phyloP scores from a whole-genome alignment of 1,140 invertebrate genomes.

The Drosophila miranda region DNA sequence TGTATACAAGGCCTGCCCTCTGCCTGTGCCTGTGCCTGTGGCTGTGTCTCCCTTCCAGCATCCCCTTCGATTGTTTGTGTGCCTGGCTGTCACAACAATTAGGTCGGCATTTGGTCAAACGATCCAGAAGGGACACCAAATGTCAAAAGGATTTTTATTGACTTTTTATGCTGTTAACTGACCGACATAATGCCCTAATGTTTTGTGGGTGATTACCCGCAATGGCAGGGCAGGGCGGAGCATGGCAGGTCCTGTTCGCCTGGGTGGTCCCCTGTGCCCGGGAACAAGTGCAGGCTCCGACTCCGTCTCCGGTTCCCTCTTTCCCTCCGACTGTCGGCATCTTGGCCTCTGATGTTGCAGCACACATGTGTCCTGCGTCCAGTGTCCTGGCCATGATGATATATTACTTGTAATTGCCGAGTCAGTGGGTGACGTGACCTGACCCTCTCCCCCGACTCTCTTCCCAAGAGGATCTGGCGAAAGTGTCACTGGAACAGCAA shows the following conservation, averaged over 20 bases:
- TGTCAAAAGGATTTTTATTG: constrained; percentile 80
- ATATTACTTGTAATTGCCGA: constrained; percentile 71
- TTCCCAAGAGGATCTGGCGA: constrained; percentile 19
- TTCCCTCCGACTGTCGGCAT: constrained; percentile 42
- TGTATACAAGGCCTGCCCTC: constrained; percentile 47
- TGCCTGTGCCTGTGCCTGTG: constrained; percentile 56
- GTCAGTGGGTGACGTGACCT: constrained; percentile 50
- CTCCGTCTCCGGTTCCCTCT: constrained; percentile 39
- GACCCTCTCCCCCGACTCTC: not conserved
- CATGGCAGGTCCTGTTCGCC: constrained; percentile 10
- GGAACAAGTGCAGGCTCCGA: constrained; percentile 28
- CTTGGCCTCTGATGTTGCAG: constrained; percentile 48
- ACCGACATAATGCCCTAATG: constrained; percentile 78
- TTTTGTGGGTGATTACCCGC: constrained; percentile 78
- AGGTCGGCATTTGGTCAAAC: constrained; percentile 77
- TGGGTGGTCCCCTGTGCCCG: constrained; percentile 34
- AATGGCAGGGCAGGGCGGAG: not conserved
- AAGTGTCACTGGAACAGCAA: constrained; percentile 59
- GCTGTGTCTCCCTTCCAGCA: constrained; percentile 38
- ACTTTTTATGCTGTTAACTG: constrained; percentile 81
- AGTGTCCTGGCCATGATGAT: constrained; percentile 46
- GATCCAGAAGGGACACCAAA: constrained; percentile 43
- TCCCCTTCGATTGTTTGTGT: constrained; percentile 22
- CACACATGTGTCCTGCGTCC: constrained; percentile 58
- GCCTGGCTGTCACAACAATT: constrained; percentile 75